Conservation (phyloP, 2,888 invertebrate species). For the Acanthopleura granulata region DNA sequence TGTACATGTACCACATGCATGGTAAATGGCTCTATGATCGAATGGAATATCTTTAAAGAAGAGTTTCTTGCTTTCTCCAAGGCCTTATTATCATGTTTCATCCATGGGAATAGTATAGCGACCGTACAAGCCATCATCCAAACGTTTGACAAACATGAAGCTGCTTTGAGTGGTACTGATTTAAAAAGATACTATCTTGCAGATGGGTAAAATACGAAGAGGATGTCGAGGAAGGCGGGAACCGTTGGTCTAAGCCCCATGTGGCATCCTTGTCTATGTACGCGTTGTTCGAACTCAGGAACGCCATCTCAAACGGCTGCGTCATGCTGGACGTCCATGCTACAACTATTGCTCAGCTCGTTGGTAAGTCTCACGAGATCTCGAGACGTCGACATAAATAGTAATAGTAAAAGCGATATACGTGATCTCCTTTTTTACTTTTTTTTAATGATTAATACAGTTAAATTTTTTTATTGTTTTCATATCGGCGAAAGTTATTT, state of each 20-base stretch:
- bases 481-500: too few species aligned
- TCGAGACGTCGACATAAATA: not conserved
- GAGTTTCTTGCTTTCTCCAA: too few species aligned
- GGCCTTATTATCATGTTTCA: too few species aligned
- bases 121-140: not conserved
- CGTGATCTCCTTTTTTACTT: too few species aligned
- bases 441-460: too few species aligned
- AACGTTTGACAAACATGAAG: not conserved
- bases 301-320: slow-evolving; percentile 89
- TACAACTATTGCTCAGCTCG: slow-evolving; percentile 77
- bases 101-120: too few species aligned
- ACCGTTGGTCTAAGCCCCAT: slow-evolving; percentile 94
- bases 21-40: too few species aligned
- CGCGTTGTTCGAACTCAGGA: slow-evolving; percentile 93
- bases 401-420: not conserved
- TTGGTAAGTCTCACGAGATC: not conserved
- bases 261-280: slow-evolving; percentile 97
- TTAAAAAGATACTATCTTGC: slow-evolving; percentile 13
- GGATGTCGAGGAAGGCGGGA: slow-evolving; percentile 99
- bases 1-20: too few species aligned
- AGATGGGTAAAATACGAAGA: slow-evolving; percentile 75
- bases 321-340: slow-evolving; percentile 96
- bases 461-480: too few species aligned
- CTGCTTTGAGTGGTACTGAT: not conserved
- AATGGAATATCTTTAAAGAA: too few species aligned